Base-by-base conservation (phyloP, 2,797 vertebrate genomes). In the Strix occidentalis region DNA sequence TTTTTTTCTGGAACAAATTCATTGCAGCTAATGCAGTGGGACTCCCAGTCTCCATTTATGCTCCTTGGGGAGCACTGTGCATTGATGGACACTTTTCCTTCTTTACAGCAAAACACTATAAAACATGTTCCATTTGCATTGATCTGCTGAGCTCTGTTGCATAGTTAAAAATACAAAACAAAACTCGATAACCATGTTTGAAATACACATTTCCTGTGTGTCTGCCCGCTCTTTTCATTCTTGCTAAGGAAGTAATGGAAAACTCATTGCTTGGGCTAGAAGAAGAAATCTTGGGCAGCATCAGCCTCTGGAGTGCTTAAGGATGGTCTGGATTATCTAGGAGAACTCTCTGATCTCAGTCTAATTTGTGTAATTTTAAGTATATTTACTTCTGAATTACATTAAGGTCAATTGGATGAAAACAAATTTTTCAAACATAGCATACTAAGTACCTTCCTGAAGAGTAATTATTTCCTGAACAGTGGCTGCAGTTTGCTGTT, bases 71-170 rank as follows among this genome's bases (percentile, higher is more conserved):
- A 95, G 58, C 64, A 76, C 84, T 93, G 1, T 78, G 37, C 83
- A 77, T 84, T 92, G 89, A 93, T 89, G 83, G 63, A 95, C 3
- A 0, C 39, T 94, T 93, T 92, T 88, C 61, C 78, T 96, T 92
- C 77, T 93, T 89, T 93, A 74, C 87, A 87, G 83, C 78, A 91
- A 93, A 95, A 87, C 46, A 41, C 80, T 79, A 56, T 93, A 93
- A 93, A 96, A 48, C n/a, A 50, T 53, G 64, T 94, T 87, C 76
- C 69, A 85, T 94, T 96, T 96, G 65, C 79, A 95, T 93, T 96
- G 90, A 94, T 97, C 48, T 87, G 41, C 83, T 7, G 11, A 76
- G 82, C n/a, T 90, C 33, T 76, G 68, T 45, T 85, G 86, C 74
- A 20, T 87, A 37, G 74, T 81, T 96, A 92, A 93, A 94, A 91